A percentile compares a stretch with the other conserved stretches of the same genome.
These are phyloP conservation scores for Andrena dorsata DNA, from an alignment of 2,888 invertebrate species.

Conservation along the genomic window DNA sequence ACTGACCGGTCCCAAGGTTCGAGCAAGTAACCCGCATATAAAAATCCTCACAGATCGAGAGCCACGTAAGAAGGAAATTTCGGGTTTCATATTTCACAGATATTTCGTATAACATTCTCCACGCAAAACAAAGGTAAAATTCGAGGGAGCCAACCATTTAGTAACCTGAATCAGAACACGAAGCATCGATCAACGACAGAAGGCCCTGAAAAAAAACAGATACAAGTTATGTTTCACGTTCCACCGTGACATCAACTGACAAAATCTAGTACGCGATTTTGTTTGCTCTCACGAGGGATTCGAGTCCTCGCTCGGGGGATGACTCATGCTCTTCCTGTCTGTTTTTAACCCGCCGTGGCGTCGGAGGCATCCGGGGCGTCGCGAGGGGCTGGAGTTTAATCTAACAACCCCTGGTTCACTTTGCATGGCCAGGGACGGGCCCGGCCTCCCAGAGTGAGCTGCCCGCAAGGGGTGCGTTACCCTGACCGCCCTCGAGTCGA, in stretches of 20 bases:
- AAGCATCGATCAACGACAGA: too few relatives aligned
- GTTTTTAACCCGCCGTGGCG: slow-evolving; percentile 82
- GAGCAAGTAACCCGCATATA: slow-evolving; percentile 19
- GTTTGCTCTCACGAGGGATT: slow-evolving; percentile 68
- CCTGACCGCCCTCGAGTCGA: slow-evolving; percentile 70
- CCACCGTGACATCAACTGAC: not conserved
- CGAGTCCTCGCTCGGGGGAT: slow-evolving; percentile 72
- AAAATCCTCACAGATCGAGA: too few relatives aligned
- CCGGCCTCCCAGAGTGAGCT: slow-evolving; percentile 67
- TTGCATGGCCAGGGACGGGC: slow-evolving; percentile 79
- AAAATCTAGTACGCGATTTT: slow-evolving; percentile 55
- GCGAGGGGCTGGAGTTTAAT: slow-evolving; percentile 83
- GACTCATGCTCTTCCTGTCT: slow-evolving; percentile 82
- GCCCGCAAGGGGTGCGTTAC: slow-evolving; percentile 80
- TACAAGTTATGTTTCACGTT: too few relatives aligned
- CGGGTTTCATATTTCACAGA: too few relatives aligned
- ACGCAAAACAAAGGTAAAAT: too few relatives aligned
- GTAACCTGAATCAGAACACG: not conserved
- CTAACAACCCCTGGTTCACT: slow-evolving; percentile 83
- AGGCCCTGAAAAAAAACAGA: too few relatives aligned
- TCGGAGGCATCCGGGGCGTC: slow-evolving; percentile 80
- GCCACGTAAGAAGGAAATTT: too few relatives aligned
- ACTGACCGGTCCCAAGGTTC: slow-evolving; percentile 18
- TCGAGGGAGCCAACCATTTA: too few relatives aligned
- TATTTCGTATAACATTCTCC: too few relatives aligned